phyloP scores from a whole-genome alignment of 2,888 invertebrate genomes.

The Ormyrus thymus region DNA sequence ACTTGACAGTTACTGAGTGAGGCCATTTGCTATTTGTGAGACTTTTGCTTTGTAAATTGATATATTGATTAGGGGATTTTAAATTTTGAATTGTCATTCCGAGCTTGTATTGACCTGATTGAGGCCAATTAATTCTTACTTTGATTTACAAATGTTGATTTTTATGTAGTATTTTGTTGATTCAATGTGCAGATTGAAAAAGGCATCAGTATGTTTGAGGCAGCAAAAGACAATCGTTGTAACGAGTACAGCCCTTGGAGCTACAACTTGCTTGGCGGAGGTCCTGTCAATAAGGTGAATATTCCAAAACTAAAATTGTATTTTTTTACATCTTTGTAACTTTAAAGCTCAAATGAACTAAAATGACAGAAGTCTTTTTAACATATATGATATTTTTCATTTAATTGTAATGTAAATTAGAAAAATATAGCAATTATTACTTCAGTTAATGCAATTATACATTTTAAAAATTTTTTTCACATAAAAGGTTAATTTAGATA shows the following conservation, averaged over 20 bases:
- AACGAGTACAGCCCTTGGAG: slow-evolving; percentile 70
- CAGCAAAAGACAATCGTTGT: slow-evolving; percentile 66
- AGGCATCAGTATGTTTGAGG: slow-evolving; percentile 69
- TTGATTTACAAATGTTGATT: background rate
- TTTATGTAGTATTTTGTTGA: background rate
- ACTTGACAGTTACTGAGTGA: background rate
- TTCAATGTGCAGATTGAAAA: slow-evolving; percentile 63
- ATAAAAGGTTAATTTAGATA: too few relatives aligned
- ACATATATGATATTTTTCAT: too few relatives aligned
- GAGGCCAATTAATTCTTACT: slow-evolving; percentile 13
- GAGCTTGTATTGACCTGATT: slow-evolving; percentile 12
- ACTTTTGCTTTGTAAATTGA: background rate
- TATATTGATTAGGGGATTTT: slow-evolving; percentile 14
- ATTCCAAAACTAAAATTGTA: background rate
- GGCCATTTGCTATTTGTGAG: background rate
- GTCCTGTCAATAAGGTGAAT: slow-evolving; percentile 63
- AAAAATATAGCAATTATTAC: too few relatives aligned
- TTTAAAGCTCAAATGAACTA: too few relatives aligned
- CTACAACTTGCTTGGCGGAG: slow-evolving; percentile 66
- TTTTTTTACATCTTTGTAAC: too few relatives aligned
- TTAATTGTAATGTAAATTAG: too few relatives aligned
- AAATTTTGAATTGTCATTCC: slow-evolving; percentile 21
- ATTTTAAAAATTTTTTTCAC: too few relatives aligned
- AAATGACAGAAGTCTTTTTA: too few relatives aligned
- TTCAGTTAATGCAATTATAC: too few relatives aligned